phyloP scores from a whole-genome alignment of 2,888 invertebrate species.

The Calameuta filiformis region DNA sequence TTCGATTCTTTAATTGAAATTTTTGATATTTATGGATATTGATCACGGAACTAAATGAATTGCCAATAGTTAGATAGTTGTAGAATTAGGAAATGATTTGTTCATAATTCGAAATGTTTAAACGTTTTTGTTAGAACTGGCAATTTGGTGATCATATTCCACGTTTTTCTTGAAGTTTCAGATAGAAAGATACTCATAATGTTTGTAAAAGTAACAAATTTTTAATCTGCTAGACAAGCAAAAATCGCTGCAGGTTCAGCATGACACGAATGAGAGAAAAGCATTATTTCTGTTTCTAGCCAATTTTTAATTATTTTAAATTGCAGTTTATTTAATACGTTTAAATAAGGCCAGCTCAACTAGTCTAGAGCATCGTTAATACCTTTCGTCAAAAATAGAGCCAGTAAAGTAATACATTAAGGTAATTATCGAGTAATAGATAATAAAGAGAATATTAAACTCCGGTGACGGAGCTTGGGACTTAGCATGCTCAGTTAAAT shows the following conservation, averaged over 20 bases:
- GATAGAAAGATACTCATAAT: not conserved
- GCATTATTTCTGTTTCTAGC: constrained; percentile 48
- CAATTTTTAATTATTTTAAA: constrained; percentile 51
- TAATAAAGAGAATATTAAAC: constrained; percentile 49
- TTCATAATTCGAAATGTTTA: not conserved
- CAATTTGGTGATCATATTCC: not conserved
- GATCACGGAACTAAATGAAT: not conserved
- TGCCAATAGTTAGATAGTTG: not conserved
- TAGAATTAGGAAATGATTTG: not conserved
- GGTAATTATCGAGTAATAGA: constrained; percentile 30
- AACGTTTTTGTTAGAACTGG: not conserved
- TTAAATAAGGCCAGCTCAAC: constrained; percentile 63
- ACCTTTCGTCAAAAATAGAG: constrained; percentile 51
- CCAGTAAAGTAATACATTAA: constrained; percentile 53
- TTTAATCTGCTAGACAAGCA: constrained; percentile 16
- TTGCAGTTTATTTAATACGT: constrained; percentile 46
- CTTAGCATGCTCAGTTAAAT: constrained; percentile 66
- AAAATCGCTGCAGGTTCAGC: constrained; percentile 54
- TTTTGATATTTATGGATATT: not conserved
- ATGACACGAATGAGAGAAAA: constrained; percentile 31
- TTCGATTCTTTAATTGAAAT: not conserved
- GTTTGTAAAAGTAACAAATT: not conserved
- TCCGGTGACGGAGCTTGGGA: constrained; percentile 65
- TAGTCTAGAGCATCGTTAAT: constrained; percentile 64
- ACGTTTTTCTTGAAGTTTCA: not conserved